Conservation (phyloP, 2,888 invertebrate genomes). For the Rhaphigaster nebulosa region DNA sequence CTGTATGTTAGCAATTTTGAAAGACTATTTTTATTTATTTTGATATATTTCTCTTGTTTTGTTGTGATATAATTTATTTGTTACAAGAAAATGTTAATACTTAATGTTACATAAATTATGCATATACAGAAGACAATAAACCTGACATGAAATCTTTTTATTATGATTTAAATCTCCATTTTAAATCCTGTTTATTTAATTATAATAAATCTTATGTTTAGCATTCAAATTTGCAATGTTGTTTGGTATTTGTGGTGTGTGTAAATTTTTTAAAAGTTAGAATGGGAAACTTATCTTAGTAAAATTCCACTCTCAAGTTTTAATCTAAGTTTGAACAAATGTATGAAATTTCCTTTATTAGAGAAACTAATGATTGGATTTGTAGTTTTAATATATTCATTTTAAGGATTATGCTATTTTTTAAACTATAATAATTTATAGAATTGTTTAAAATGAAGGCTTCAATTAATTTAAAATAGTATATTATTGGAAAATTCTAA, state of each 20-base stretch:
- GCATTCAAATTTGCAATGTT: not conserved
- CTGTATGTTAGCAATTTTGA: not conserved
- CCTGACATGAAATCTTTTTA: constrained; percentile 12
- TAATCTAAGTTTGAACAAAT: too few relatives aligned
- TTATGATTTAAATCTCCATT: not conserved
- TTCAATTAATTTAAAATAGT: too few relatives aligned
- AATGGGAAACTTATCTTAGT: not conserved
- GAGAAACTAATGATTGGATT: too few relatives aligned
- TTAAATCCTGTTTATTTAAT: not conserved
- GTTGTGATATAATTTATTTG: constrained; percentile 39
- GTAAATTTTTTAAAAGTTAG: not conserved
- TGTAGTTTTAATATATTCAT: too few relatives aligned
- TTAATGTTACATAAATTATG: constrained; percentile 22
- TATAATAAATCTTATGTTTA: not conserved
- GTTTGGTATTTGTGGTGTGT: not conserved
- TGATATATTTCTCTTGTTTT: constrained; percentile 22
- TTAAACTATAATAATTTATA: too few relatives aligned
- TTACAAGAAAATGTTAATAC: constrained; percentile 25
- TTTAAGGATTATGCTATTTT: too few relatives aligned
- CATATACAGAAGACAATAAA: constrained; percentile 44
- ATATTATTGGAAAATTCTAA: too few relatives aligned
- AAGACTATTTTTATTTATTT: constrained; percentile 40
- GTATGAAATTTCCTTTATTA: too few relatives aligned
- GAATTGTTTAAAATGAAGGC: too few relatives aligned
- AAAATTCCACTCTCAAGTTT: too few relatives aligned